phyloP scores from a whole-genome alignment of 2,888 invertebrate genomes.

The Toxonevra muliebris region DNA sequence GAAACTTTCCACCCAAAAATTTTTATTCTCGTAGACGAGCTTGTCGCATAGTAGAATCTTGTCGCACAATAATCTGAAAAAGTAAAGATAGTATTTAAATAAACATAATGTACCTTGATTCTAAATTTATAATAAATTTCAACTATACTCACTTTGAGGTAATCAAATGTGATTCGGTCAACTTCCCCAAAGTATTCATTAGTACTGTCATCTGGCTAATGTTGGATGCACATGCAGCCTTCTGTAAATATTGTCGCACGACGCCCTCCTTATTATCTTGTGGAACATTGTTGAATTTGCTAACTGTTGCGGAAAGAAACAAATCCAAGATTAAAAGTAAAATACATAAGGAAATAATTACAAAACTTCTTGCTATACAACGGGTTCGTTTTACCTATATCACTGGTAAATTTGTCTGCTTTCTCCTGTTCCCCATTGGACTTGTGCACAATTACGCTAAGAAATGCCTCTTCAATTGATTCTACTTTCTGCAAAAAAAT shows the following conservation, averaged over 20 bases:
- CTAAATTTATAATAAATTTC: neutral
- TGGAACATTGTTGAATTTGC: slow-evolving; percentile 72
- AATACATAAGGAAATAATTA: neutral
- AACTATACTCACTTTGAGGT: slow-evolving; percentile 73
- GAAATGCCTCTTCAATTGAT: slow-evolving; percentile 88
- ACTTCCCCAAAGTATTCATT: slow-evolving; percentile 77
- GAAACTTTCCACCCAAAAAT: slow-evolving; percentile 92
- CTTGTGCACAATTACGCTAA: slow-evolving; percentile 84
- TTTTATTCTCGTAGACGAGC: slow-evolving; percentile 80
- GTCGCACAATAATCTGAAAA: slow-evolving; percentile 82
- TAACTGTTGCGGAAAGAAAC: slow-evolving; percentile 57
- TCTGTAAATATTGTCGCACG: slow-evolving; percentile 77
- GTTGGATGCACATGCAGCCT: slow-evolving; percentile 78
- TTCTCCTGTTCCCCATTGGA: slow-evolving; percentile 76
- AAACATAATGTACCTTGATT: neutral
- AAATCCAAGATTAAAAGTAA: neutral
- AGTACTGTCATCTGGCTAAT: slow-evolving; percentile 79
- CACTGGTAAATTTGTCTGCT: slow-evolving; percentile 74
- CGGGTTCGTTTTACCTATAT: slow-evolving; percentile 66
- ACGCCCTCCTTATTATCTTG: slow-evolving; percentile 80
- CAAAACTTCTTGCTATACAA: neutral
- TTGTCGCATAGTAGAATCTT: slow-evolving; percentile 84
- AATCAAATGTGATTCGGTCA: slow-evolving; percentile 77
- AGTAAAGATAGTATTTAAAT: neutral
- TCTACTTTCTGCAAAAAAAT: slow-evolving; percentile 74